Percentiles rank a stretch among this genome's conserved stretches.
phyloP scores from a whole-genome alignment of 2,113 vertebrate genomes.

The Pavo muticus region DNA sequence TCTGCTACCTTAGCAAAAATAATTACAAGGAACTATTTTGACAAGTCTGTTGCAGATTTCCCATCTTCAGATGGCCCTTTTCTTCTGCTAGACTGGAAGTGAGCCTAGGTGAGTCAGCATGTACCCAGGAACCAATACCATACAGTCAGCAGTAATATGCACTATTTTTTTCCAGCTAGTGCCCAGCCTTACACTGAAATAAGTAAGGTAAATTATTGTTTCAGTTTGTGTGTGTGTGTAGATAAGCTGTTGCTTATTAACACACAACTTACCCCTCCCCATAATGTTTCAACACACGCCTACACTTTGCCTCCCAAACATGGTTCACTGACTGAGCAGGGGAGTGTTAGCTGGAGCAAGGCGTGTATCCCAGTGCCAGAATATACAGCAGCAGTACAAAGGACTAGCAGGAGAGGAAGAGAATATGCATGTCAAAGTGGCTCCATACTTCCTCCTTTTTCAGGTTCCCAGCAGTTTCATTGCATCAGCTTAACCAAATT shows the following conservation, averaged over 20 bases:
- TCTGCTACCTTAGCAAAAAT: background rate
- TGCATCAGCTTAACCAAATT: slow-evolving; percentile 11
- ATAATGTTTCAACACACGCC: slow-evolving; percentile 31
- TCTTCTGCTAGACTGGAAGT: background rate
- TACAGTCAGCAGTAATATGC: slow-evolving; percentile 25
- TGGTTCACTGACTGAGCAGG: background rate
- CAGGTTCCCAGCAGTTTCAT: slow-evolving; percentile 43
- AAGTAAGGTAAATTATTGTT: slow-evolving; percentile 38
- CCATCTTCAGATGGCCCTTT: background rate
- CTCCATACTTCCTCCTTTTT: slow-evolving; percentile 44
- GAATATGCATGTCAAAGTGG: slow-evolving; percentile 31
- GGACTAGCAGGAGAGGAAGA: slow-evolving; percentile 23
- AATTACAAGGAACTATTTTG: background rate
- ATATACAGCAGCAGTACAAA: slow-evolving; percentile 49
- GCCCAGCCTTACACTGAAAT: slow-evolving; percentile 23
- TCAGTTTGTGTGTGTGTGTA: slow-evolving; percentile 4
- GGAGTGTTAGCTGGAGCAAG: background rate
- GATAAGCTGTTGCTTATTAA: slow-evolving; percentile 43
- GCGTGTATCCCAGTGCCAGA: slow-evolving; percentile 28
- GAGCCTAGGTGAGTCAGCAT: background rate
- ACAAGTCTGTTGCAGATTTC: background rate
- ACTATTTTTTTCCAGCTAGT: background rate
- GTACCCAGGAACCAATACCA: background rate
- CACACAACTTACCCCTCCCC: slow-evolving; percentile 14
- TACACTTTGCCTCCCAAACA: background rate